phyloP scores from a whole-genome alignment of 2,113 vertebrate species.

The Tichodroma muraria region DNA sequence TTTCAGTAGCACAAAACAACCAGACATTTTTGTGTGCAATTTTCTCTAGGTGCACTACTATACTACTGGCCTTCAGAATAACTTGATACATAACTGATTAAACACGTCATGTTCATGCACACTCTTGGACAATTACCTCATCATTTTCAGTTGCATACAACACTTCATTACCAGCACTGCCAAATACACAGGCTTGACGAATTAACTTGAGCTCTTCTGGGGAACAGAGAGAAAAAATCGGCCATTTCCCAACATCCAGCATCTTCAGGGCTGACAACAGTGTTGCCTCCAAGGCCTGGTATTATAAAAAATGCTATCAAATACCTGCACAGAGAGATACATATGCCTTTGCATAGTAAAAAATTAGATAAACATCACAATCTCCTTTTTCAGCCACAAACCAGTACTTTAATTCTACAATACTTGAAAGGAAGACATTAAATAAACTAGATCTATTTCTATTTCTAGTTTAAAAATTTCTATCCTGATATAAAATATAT shows the following conservation, averaged over 20 bases:
- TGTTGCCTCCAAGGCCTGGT: conserved; percentile 51
- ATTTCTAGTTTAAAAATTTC: too few species aligned
- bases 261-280: conserved; percentile 78
- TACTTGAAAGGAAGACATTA: background rate
- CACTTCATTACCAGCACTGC: conserved; percentile 91
- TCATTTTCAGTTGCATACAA: conserved; percentile 90
- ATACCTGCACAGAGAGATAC: background rate
- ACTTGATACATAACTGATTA: background rate
- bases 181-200: conserved; percentile 93
- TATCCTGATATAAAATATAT: background rate
- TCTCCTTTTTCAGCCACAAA: background rate
- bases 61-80: background rate
- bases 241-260: conserved; percentile 98
- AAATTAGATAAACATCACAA: background rate
- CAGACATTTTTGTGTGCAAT: background rate
- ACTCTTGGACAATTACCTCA: conserved; percentile 78
- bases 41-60: background rate
- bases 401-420: background rate
- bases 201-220: conserved; percentile 89
- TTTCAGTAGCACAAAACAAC: background rate
- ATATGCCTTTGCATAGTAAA: background rate
- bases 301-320: background rate
- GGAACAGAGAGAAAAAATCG: conserved; percentile 93
- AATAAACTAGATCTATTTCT: too few species aligned
- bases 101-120: background rate